These are phyloP conservation scores for Gonioctena quinquepunctata DNA, from an alignment of 1,140 invertebrate species.

Conservation along the genomic window DNA sequence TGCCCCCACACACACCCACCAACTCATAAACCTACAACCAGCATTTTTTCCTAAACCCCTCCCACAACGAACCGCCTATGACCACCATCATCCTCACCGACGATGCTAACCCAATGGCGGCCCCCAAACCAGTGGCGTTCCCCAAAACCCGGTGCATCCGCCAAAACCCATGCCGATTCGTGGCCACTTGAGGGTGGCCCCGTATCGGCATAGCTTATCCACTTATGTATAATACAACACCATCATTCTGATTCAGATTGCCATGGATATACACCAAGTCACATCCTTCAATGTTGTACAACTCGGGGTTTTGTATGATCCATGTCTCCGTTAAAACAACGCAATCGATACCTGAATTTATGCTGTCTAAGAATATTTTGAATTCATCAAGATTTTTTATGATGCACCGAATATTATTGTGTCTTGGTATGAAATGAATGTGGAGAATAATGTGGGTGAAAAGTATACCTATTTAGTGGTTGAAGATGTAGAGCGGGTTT, in stretches of 20 bases:
- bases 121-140: too few relatives aligned
- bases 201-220: too few relatives aligned
- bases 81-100: too few relatives aligned
- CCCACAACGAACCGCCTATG: too few relatives aligned
- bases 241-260: constrained; percentile 4
- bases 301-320: not conserved
- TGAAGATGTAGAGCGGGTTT: not conserved
- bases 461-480: not conserved
- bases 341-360: not conserved
- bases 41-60: too few relatives aligned
- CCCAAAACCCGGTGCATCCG: too few relatives aligned
- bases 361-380: not conserved
- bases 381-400: constrained; percentile 3
- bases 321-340: constrained; percentile 3
- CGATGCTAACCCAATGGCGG: too few relatives aligned
- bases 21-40: too few relatives aligned
- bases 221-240: not conserved
- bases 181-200: too few relatives aligned
- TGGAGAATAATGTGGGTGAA: too few relatives aligned
- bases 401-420: not conserved
- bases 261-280: not conserved
- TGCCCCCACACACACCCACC: too few relatives aligned
- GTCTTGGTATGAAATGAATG: not conserved
- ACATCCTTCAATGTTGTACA: not conserved
- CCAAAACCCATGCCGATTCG: too few relatives aligned